Base-by-base conservation (phyloP, 2,888 invertebrate genomes). In the Parnassius apollo region DNA sequence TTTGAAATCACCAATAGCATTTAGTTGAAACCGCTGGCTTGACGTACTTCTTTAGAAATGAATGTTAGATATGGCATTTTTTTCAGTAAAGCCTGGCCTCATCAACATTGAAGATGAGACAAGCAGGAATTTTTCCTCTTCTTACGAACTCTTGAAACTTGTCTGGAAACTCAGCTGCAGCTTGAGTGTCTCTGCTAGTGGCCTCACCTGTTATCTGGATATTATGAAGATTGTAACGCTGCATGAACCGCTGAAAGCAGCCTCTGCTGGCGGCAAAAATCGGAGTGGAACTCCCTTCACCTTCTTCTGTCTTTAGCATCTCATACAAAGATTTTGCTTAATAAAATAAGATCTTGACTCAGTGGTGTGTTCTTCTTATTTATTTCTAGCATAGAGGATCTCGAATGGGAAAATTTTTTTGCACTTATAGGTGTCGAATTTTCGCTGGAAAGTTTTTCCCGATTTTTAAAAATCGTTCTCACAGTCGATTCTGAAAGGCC, bases 21-120 rank as follows among this genome's bases (percentile, higher is more conserved):
- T 76, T 68, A 55, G 66, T 75, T 73, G 65, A 71, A 77, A 52
- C 71, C 69, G 61, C 64, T 64, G 13, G 66, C 65, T 50, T 59
- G 63, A 57, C 69, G 51, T 59, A 66, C 68, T 65, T 66, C 59
- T 25, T 62, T 18, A 22, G 61, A 62, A 18, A 70, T 66, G 52
- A 65, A 67, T 46, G 66, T 69, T 57, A 18, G 18, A 18, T 18
- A 18, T 18, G 18, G 18, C 42, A 35, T 53, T 18, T 53, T 53
- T 48, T 42, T 12, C 48, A 48, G 48, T 48, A 48, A 48, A 48
- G 18, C 18, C 18, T 1, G 18, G 18, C 18, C 18, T 18, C 18
- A 18, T 18, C 18, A 18, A 18, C 18, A 18, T 18, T 18, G 18
- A 18, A 18, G 18, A 18, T 18, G 18, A 18, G 2, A 52, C 52